These are phyloP conservation scores for Episyrphus balteatus DNA, from an alignment of 1,140 invertebrate species.

Conservation along the genomic window DNA sequence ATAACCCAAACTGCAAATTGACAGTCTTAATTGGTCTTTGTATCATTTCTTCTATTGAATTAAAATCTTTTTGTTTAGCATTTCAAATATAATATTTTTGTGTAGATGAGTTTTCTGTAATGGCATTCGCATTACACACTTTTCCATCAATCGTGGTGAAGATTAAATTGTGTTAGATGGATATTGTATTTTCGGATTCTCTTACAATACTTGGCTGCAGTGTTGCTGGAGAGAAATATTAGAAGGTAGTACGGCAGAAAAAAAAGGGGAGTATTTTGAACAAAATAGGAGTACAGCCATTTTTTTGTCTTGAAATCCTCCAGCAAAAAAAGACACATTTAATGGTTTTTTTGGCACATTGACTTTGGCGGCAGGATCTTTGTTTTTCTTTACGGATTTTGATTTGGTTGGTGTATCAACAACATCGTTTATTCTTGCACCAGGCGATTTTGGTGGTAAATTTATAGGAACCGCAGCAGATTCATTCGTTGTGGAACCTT, in stretches of 20 bases:
- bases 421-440: too few species aligned
- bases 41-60: constrained; percentile 17
- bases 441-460: too few species aligned
- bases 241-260: too few species aligned
- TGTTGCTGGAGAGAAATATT: too few species aligned
- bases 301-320: constrained; percentile 15
- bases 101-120: constrained; percentile 28
- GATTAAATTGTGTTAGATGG: constrained; percentile 16
- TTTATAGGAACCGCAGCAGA: too few species aligned
- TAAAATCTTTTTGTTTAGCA: constrained; percentile 33
- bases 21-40: constrained; percentile 7
- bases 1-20: constrained; percentile 28
- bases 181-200: constrained; percentile 11
- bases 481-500: too few species aligned
- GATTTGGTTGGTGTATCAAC: too few species aligned
- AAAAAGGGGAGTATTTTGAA: too few species aligned
- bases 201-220: constrained; percentile 11
- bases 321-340: too few species aligned
- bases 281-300: too few species aligned
- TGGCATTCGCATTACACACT: constrained; percentile 35
- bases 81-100: constrained; percentile 33
- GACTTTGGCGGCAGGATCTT: too few species aligned
- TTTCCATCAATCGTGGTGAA: constrained; percentile 37
- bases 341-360: constrained; percentile 18
- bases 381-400: too few species aligned